Percentiles rank a stretch among this genome's conserved stretches.
phyloP scores from a whole-genome alignment of 92 coral and sea anemone genomes.

The Bergia sp. region DNA sequence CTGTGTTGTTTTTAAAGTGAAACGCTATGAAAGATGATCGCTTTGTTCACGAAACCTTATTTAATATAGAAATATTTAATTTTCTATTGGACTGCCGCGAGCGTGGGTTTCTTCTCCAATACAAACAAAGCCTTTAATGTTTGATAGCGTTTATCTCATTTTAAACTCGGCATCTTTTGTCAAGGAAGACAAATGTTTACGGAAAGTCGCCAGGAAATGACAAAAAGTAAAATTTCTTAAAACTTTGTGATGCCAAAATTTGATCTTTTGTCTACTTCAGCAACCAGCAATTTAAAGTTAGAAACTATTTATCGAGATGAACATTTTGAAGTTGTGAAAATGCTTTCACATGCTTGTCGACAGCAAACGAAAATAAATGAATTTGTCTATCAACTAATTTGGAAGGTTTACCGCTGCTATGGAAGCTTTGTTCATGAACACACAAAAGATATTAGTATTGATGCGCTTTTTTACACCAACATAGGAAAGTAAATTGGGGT shows the following conservation, averaged over 20 bases:
- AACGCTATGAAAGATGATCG: background rate
- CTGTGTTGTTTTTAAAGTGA: too few species aligned
- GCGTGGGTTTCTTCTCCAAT: background rate
- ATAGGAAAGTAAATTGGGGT: background rate
- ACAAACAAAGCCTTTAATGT: background rate
- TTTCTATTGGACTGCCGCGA: background rate
- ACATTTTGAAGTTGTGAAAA: background rate
- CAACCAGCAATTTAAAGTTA: background rate
- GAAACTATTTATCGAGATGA: background rate
- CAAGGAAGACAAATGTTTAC: background rate
- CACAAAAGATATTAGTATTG: background rate
- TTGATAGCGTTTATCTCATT: background rate
- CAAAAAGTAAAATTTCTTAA: background rate
- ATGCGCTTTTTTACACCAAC: too few species aligned
- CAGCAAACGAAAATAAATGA: background rate
- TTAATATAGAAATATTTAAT: too few species aligned
- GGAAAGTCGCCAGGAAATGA: background rate
- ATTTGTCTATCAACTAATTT: background rate
- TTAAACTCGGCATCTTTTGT: background rate
- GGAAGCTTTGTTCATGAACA: background rate
- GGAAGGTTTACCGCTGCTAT: background rate
- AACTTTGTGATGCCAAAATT: too few species aligned
- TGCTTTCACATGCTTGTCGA: background rate
- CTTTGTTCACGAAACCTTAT: background rate
- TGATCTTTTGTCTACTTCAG: background rate